A percentile compares a stretch with the other conserved stretches of the same genome.
phyloP scores from a whole-genome alignment of 2,888 invertebrate species.

The Dasysyrphus tricinctus region DNA sequence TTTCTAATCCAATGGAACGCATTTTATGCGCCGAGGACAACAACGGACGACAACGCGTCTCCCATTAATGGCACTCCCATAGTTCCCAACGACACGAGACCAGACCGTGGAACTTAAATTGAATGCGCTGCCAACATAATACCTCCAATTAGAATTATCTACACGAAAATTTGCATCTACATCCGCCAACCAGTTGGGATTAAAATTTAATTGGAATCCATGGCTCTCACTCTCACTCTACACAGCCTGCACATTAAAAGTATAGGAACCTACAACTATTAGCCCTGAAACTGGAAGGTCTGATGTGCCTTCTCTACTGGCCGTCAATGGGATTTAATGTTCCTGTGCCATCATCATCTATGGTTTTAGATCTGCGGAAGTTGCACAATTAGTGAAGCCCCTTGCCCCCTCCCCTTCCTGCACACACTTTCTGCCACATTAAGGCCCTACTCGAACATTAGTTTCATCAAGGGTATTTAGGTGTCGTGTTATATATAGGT shows the following conservation, averaged over 20 bases:
- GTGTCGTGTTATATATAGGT: conserved; percentile 29
- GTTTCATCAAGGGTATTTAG: conserved; percentile 66
- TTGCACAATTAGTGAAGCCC: conserved; percentile 55
- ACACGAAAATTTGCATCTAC: conserved; percentile 67
- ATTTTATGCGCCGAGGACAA: conserved; percentile 29
- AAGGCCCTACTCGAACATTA: conserved; percentile 37
- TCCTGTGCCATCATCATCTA: conserved; percentile 13
- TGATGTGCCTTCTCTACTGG: conserved; percentile 33
- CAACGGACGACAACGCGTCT: background rate
- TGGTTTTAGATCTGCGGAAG: conserved; percentile 32
- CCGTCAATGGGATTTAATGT: conserved; percentile 39
- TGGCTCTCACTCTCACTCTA: conserved; percentile 13
- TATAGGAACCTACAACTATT: conserved; percentile 6
- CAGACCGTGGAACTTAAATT: conserved; percentile 53
- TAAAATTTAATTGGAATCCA: conserved; percentile 71
- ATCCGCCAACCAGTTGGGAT: conserved; percentile 52
- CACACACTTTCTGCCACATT: background rate
- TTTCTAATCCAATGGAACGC: conserved; percentile 67
- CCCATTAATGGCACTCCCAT: conserved; percentile 37
- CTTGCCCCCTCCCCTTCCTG: background rate
- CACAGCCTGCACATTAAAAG: background rate
- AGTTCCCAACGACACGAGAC: background rate
- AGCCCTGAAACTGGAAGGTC: conserved; percentile 13
- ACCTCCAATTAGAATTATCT: conserved; percentile 73
- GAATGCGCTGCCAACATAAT: conserved; percentile 72